Conservation (phyloP, 2,113 vertebrate genomes). For the Conger conger region DNA sequence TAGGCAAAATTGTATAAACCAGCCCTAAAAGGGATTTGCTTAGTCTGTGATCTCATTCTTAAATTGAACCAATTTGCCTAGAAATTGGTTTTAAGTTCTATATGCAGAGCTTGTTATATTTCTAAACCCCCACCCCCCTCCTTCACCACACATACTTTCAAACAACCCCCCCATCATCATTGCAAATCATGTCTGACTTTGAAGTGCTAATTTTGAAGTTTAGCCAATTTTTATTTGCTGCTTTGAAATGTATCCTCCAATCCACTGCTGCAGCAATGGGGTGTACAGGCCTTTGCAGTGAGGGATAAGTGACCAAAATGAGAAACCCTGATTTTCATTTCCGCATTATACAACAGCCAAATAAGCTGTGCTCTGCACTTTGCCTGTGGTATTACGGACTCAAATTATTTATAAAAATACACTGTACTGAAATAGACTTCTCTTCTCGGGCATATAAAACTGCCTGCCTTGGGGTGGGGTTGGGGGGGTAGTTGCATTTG, state of each 20-base stretch:
- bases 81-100: constrained; percentile 79
- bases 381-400: constrained; percentile 64
- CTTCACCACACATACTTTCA: constrained; percentile 55
- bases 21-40: constrained; percentile 73
- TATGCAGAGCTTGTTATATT: constrained; percentile 70
- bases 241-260: constrained; percentile 83
- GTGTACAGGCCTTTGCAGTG: constrained; percentile 77
- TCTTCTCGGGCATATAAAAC: not conserved
- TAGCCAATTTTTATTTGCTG: constrained; percentile 82
- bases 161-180: constrained; percentile 63
- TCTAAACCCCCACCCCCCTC: constrained; percentile 53
- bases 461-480: not conserved
- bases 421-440: not conserved
- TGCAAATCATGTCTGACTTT: constrained; percentile 82
- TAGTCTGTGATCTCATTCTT: constrained; percentile 78
- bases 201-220: constrained; percentile 84
- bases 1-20: constrained; percentile 69
- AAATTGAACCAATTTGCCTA: constrained; percentile 80
- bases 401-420: constrained; percentile 65
- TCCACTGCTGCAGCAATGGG: constrained; percentile 74
- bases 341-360: constrained; percentile 76
- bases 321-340: constrained; percentile 72
- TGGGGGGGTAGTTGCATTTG: not conserved
- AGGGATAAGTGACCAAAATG: constrained; percentile 81
- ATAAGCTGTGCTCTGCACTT: constrained; percentile 73